Conservation (phyloP, 1,140 invertebrate genomes). For the Plodia interpunctella region DNA sequence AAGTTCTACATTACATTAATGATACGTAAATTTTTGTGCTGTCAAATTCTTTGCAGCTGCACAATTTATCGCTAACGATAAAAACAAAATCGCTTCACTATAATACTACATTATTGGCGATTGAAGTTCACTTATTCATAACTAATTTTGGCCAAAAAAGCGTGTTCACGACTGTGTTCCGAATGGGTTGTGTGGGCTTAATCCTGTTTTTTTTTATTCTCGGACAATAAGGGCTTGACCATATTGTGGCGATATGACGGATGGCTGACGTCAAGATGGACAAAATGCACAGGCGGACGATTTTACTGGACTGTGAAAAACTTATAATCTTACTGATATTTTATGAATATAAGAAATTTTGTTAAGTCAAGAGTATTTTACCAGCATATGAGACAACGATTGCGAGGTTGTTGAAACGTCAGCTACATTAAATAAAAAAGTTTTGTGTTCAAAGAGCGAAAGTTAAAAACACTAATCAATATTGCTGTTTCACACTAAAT, state of each 20-base stretch:
- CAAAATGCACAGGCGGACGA: not conserved
- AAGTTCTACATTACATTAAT: too few relatives aligned
- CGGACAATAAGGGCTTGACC: slow-evolving; percentile 40
- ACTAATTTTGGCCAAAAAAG: slow-evolving; percentile 50
- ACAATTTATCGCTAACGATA: not conserved
- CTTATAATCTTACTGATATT: not conserved
- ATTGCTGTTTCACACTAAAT: too few relatives aligned
- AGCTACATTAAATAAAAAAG: too few relatives aligned
- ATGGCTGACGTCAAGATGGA: slow-evolving; percentile 24
- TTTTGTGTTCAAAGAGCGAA: too few relatives aligned
- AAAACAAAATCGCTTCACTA: slow-evolving; percentile 12
- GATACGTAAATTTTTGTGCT: too few relatives aligned
- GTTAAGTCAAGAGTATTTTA: too few relatives aligned
- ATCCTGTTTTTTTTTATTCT: slow-evolving; percentile 39
- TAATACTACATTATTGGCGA: not conserved
- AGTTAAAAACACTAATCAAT: too few relatives aligned
- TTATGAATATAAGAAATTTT: not conserved
- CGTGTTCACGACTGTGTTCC: slow-evolving; percentile 36
- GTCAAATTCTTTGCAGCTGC: too few relatives aligned
- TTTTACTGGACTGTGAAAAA: not conserved
- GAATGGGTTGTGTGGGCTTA: slow-evolving; percentile 49
- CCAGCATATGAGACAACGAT: too few relatives aligned
- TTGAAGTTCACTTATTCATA: slow-evolving; percentile 50
- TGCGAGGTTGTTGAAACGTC: too few relatives aligned
- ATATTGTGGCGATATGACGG: slow-evolving; percentile 46